These are phyloP conservation scores for Sycophaga agraensis DNA, from an alignment of 1,140 invertebrate species.

Conservation along the genomic window DNA sequence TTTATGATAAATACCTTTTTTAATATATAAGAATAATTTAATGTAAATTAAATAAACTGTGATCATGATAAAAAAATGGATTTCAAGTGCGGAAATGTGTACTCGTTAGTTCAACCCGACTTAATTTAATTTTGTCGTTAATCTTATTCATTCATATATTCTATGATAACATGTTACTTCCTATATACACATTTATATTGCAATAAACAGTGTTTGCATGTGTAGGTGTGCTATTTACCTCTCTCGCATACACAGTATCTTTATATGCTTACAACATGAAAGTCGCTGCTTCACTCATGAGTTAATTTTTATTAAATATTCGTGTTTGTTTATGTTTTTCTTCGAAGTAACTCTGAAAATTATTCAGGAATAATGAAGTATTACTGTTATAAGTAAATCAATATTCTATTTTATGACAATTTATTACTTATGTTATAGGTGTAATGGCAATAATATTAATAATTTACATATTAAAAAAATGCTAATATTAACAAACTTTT, in stretches of 20 bases:
- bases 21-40: too few relatives aligned
- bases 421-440: too few relatives aligned
- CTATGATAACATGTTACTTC: slow-evolving; percentile 45
- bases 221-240: slow-evolving; percentile 26
- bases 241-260: slow-evolving; percentile 14
- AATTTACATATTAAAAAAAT: too few relatives aligned
- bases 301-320: slow-evolving; percentile 8
- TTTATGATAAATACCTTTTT: too few relatives aligned
- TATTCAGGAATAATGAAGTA: background rate
- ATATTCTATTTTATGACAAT: too few relatives aligned
- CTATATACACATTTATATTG: slow-evolving; percentile 60
- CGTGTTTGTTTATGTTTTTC: slow-evolving; percentile 11
- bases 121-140: slow-evolving; percentile 38
- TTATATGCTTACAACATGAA: slow-evolving; percentile 26
- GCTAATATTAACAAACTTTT: too few relatives aligned
- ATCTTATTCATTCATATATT: slow-evolving; percentile 50
- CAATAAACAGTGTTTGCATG: slow-evolving; percentile 50
- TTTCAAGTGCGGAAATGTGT: slow-evolving; percentile 44
- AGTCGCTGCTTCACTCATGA: slow-evolving; percentile 18
- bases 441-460: too few relatives aligned
- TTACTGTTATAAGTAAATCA: too few relatives aligned
- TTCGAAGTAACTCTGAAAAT: slow-evolving; percentile 23
- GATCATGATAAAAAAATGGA: too few relatives aligned
- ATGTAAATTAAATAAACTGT: too few relatives aligned
- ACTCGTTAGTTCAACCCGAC: slow-evolving; percentile 34